phyloP scores from a whole-genome alignment of 2,888 invertebrate species.

The Lottia gigantea region DNA sequence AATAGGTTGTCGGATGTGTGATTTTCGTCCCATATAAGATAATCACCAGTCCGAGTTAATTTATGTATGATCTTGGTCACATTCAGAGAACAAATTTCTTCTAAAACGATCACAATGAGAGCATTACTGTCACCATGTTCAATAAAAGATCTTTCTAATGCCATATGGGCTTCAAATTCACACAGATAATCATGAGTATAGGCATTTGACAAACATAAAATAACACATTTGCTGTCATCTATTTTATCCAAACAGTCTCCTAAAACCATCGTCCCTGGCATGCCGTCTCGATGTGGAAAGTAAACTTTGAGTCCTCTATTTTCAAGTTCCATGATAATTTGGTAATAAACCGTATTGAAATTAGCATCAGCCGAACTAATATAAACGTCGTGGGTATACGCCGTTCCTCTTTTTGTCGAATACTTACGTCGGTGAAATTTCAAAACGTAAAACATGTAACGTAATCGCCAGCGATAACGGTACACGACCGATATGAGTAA shows the following conservation, averaged over 20 bases:
- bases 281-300: neutral
- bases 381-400: neutral
- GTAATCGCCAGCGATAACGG: neutral
- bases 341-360: neutral
- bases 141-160: neutral
- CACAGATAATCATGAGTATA: neutral
- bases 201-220: neutral
- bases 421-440: neutral
- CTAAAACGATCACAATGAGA: neutral
- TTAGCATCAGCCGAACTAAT: neutral
- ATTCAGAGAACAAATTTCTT: neutral
- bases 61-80: neutral
- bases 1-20: neutral
- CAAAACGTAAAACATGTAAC: neutral
- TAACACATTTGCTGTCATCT: neutral
- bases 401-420: neutral
- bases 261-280: neutral
- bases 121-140: neutral
- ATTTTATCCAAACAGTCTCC: neutral
- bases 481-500: neutral
- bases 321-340: neutral
- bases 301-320: neutral
- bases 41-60: neutral
- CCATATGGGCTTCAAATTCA: neutral
- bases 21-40: neutral